Conservation (phyloP, 2,797 vertebrate genomes). For the Dendrocincla tyrannina region DNA sequence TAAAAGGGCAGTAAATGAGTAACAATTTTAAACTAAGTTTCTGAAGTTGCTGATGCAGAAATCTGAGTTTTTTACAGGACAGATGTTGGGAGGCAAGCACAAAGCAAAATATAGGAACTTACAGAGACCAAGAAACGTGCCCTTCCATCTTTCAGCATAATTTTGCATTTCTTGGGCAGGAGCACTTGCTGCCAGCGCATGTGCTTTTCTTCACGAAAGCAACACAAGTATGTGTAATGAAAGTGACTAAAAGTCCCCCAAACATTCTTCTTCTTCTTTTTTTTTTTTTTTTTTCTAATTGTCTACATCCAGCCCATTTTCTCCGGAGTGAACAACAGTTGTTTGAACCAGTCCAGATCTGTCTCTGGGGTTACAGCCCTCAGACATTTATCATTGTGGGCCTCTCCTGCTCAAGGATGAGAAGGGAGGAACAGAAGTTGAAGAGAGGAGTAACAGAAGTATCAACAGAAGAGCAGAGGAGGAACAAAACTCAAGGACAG, state of each 20-base stretch:
- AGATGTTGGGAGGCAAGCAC: not conserved
- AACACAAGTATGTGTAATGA: not conserved
- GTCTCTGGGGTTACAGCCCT: not conserved
- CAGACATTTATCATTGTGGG: not conserved
- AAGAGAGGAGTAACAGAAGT: not conserved
- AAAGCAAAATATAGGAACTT: not conserved
- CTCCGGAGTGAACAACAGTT: not conserved
- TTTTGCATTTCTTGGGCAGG: not conserved
- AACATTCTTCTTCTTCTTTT: not conserved
- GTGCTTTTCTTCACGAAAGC: not conserved
- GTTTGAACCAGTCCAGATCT: not conserved
- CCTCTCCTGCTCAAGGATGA: not conserved
- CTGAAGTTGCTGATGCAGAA: not conserved
- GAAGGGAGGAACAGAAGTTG: not conserved
- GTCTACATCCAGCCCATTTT: not conserved
- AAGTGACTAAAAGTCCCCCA: not conserved
- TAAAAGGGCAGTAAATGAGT: not conserved
- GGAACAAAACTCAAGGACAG: not conserved
- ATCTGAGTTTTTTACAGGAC: not conserved
- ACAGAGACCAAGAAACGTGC: not conserved
- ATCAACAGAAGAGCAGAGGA: not conserved
- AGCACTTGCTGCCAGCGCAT: not conserved
- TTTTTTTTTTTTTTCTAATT: not conserved
- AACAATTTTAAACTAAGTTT: not conserved
- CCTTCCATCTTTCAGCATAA: not conserved